phyloP scores from a whole-genome alignment of 2,797 vertebrate species.

The Eospalax fontanierii region DNA sequence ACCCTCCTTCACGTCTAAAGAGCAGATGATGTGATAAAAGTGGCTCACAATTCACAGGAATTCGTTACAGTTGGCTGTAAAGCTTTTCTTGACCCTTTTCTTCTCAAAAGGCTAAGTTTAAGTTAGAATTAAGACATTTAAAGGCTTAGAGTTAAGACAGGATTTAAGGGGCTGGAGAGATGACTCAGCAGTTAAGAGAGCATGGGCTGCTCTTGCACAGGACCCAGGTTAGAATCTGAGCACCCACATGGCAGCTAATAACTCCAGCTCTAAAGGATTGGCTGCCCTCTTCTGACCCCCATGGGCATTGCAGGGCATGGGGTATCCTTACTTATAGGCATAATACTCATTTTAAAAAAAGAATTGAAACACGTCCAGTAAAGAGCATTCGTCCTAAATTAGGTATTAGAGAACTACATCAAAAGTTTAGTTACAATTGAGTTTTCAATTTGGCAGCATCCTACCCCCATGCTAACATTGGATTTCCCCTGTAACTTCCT shows the following conservation, averaged over 20 bases:
- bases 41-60: not conserved
- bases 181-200: too few species aligned
- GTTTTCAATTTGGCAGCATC: not conserved
- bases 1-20: conserved; percentile 48
- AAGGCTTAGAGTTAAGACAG: not conserved
- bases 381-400: not conserved
- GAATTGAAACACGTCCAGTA: not conserved
- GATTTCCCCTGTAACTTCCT: not conserved
- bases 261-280: too few species aligned
- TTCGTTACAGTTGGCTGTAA: not conserved
- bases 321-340: too few species aligned
- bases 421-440: not conserved
- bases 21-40: not conserved
- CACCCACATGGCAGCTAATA: too few species aligned
- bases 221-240: too few species aligned
- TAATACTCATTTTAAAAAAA: too few species aligned
- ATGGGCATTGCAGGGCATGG: too few species aligned
- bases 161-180: not conserved
- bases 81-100: not conserved
- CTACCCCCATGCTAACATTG: not conserved
- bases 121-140: not conserved
- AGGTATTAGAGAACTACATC: not conserved
- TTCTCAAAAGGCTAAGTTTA: conserved; percentile 21
- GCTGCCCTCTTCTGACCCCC: too few species aligned
- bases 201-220: too few species aligned